Evolutionary conservation across 35 echinoderm and acorn worm species (phyloP), one percentile per base, ranked within the genome.

Genomic region (Ophiothrix spiculata): DNA sequence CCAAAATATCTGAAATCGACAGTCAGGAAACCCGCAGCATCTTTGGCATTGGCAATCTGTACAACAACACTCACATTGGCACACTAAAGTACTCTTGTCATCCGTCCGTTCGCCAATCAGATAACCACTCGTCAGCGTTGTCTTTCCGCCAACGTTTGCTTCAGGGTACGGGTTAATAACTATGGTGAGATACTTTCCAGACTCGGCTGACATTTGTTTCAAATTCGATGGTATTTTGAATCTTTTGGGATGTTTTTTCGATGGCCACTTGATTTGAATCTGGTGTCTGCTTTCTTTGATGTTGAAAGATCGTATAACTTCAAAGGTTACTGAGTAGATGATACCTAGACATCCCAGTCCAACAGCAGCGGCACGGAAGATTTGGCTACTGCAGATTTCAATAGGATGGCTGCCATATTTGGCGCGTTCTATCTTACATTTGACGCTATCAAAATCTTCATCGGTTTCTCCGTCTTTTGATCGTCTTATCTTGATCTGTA

Each of bases 271-370:
- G 14, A 97, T 89, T 14, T 97, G 87, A 35, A 92, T 85, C 33
- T 87, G 79, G 21, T 79, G 87, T 39, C 94, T 85, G 0, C 79
- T 83, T 38, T 97, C 94, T 8, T 56, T 38, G 36, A 97, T 92
- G 79, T 97, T 97, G 80, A 86, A 97, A 0, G 90, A 81, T 0
- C 86, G 86, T 15, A 89, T 86, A 86, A 90, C 92, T 37, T 86
- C 64, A 13, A 97, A 75, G 0, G 94, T 97, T 0, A 92, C 94
- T 14, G 89, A 92, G 81, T 97, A 97, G 37, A 97, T 97, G 75
- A 97, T 83, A 14, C 94, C 94, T 3, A 97, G 77, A 1, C 90
- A 97, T 19, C 94, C 94, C 63, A 97, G 90, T 6, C 94, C 94
- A 1, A 97, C 94, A 36, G 94, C 94, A 33, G 81, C 90, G 25